A percentile compares a stretch with the other conserved stretches of the same genome.
Conservation (phyloP, 1,140 invertebrate species). For the Ylistrum balloti region DNA sequence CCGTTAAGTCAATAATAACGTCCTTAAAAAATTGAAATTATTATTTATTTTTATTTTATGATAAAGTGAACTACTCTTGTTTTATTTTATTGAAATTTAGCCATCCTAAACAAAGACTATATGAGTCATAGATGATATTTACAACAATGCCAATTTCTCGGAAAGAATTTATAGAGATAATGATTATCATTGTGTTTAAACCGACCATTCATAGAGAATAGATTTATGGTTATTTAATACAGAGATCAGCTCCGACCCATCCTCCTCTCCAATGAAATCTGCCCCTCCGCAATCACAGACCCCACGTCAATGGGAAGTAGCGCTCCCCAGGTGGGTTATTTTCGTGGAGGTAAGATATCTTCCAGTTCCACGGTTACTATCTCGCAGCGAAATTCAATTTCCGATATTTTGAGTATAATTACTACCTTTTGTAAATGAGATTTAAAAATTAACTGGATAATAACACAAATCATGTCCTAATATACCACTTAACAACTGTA, state of each 20-base stretch:
- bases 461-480: background rate
- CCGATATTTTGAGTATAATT: constrained; percentile 34
- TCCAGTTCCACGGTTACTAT: background rate
- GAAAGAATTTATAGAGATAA: constrained; percentile 28
- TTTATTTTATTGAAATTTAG: too few species aligned
- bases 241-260: background rate
- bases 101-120: background rate
- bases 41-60: too few species aligned
- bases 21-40: too few species aligned
- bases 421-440: background rate
- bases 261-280: background rate
- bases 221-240: constrained; percentile 40
- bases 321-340: background rate
- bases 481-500: constrained; percentile 11
- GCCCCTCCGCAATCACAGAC: background rate
- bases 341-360: background rate
- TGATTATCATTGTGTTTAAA: background rate
- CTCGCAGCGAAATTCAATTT: constrained; percentile 19
- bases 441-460: constrained; percentile 30
- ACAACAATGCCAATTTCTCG: background rate
- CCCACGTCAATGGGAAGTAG: background rate
- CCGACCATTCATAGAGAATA: background rate
- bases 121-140: background rate
- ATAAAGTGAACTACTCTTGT: too few species aligned
- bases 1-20: too few species aligned